Conservation (phyloP, 2,113 vertebrate genomes). For the Dromaius novaehollandiae region DNA sequence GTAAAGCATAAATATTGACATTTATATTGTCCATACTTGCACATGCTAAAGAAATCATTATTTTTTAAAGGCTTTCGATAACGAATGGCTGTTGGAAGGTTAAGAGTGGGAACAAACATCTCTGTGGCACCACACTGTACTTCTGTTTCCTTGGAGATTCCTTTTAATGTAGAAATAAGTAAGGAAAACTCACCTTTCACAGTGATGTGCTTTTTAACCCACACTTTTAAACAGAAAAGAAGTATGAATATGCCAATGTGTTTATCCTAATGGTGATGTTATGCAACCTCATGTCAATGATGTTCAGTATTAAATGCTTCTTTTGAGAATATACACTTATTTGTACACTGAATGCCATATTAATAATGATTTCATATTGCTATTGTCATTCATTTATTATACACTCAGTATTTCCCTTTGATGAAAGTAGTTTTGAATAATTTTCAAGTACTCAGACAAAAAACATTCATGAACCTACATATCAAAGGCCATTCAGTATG, state of each 20-base stretch:
- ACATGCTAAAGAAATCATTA: conserved; percentile 29
- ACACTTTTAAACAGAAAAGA: not conserved
- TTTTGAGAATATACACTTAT: not conserved
- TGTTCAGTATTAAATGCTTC: not conserved
- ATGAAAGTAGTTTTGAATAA: not conserved
- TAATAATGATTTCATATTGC: not conserved
- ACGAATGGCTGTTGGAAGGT: conserved; percentile 25
- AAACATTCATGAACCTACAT: not conserved
- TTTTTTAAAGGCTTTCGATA: conserved; percentile 29
- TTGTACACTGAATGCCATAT: not conserved
- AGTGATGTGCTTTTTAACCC: not conserved
- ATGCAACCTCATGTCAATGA: not conserved
- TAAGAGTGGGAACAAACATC: conserved; percentile 47
- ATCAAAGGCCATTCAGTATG: not conserved
- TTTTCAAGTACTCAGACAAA: not conserved
- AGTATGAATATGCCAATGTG: not conserved
- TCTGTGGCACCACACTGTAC: not conserved
- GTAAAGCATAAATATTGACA: conserved; percentile 38
- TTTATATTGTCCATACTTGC: conserved; percentile 27
- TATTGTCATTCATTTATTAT: not conserved
- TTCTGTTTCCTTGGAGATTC: conserved; percentile 69
- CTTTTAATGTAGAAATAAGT: conserved; percentile 43
- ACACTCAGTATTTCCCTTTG: not conserved
- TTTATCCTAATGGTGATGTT: not conserved
- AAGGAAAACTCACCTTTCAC: conserved; percentile 6